Base-by-base conservation (phyloP, 2,113 vertebrate genomes). In the Notarius lentiginosus region DNA sequence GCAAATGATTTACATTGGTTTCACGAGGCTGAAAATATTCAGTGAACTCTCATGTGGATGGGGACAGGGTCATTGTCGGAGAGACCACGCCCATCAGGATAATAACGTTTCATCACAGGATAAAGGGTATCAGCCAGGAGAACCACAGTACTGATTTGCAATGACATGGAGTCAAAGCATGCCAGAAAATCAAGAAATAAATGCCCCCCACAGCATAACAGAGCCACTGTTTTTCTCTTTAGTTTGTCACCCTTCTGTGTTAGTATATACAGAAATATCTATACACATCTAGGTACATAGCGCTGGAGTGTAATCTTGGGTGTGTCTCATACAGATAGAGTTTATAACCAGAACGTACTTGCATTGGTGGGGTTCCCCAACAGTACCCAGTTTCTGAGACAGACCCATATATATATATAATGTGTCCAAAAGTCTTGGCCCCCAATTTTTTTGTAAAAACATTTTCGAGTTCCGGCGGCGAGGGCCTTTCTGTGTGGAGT, bases 261-360 rank as follows among this genome's bases (percentile, higher is more conserved):
- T 41, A 41, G 41, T 11, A 24, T 63, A 12, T 49, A 47, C 1
- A 22, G 41, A 51, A 53, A 9, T 79, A 24, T 79, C 18, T 34
- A 41, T 65, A 30, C 0, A 7, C 11, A 7, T 55, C 53, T 82
- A 14, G n/a, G 60, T 79, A 5, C 47, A 51, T 2, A 51, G 22
- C 30, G 20, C 27, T 20, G 72, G 12, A n/a, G 66, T 81, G 34
- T 58, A 61, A 77, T 5, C 79, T 66, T 47, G 2, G 47, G 56
- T 65, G 22, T 86, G 68, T 76, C 10, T 84, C 11, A 22, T 60
- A 0, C 90, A 99, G 97, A 99, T 92, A 95, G 93, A 83, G 85
- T 89, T 0, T 99, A 99, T 84, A 94, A 96, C 81, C 95, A 94
- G 89, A 97, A 90, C 0, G 58, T 99, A 79, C 91, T 63, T 5